Evolutionary conservation across 2,113 vertebrate species (phyloP).

Genomic region (Phoenicopterus ruber): DNA sequence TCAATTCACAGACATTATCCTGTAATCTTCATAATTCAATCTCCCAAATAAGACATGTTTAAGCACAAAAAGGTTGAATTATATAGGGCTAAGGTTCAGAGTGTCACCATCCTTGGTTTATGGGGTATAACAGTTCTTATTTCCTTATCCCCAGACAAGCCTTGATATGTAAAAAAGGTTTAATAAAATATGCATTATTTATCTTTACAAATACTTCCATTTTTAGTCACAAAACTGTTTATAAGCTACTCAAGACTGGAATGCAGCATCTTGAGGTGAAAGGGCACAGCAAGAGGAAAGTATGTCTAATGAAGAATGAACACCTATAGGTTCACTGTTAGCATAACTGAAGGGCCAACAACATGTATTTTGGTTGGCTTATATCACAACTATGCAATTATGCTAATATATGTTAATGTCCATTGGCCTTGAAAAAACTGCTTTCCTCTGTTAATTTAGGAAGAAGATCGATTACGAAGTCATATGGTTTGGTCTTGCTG

Average conservation of each 20-base stretch:
- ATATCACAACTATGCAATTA: not conserved
- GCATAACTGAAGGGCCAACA: not conserved
- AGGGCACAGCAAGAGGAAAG: not conserved
- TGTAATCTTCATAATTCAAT: not conserved
- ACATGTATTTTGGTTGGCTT: not conserved
- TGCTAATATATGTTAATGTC: not conserved
- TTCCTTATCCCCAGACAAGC: not conserved
- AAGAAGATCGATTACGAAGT: not conserved
- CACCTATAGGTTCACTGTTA: not conserved
- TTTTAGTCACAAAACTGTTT: not conserved
- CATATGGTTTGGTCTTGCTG: not conserved
- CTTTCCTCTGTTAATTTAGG: not conserved
- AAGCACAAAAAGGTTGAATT: not conserved
- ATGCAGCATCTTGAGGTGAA: not conserved
- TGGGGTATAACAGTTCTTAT: not conserved
- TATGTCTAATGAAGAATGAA: not conserved
- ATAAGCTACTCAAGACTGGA: not conserved
- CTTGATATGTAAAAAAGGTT: not conserved
- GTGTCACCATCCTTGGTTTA: not conserved
- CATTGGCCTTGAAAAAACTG: not conserved
- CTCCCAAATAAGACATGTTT: not conserved
- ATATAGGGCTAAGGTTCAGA: not conserved
- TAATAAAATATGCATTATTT: not conserved
- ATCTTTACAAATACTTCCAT: not conserved
- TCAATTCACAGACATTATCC: not conserved